A percentile compares a stretch with the other conserved stretches of the same genome.
These are phyloP conservation scores for Apamea anceps DNA, from an alignment of 2,888 invertebrate genomes.

Conservation along the genomic window DNA sequence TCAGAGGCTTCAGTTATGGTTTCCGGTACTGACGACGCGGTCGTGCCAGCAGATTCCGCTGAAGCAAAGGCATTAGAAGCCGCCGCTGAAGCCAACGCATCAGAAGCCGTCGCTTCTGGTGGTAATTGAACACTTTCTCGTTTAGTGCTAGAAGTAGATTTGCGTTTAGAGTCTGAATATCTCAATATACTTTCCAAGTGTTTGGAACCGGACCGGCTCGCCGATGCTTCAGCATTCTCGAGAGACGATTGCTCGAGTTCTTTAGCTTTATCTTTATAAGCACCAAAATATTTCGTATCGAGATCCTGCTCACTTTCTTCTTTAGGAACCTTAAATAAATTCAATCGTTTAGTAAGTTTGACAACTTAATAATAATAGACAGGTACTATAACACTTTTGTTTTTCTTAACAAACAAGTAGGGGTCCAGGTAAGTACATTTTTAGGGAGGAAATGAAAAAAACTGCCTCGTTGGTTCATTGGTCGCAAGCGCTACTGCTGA, in stretches of 20 bases:
- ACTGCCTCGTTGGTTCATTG: neutral
- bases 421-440: neutral
- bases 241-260: constrained; percentile 60
- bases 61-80: neutral
- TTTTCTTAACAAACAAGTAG: neutral
- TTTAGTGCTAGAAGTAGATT: constrained; percentile 22
- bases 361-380: neutral
- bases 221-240: constrained; percentile 38
- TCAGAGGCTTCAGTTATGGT: constrained; percentile 10
- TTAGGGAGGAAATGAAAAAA: neutral
- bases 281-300: constrained; percentile 85
- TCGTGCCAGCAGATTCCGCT: neutral
- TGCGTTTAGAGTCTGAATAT: constrained; percentile 35
- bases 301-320: constrained; percentile 86
- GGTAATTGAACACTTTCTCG: constrained; percentile 50
- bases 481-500: neutral
- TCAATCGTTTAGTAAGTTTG: neutral
- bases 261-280: constrained; percentile 76
- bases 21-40: neutral
- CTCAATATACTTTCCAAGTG: constrained; percentile 40
- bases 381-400: neutral
- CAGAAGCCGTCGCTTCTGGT: constrained; percentile 1
- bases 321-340: constrained; percentile 73
- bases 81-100: neutral
- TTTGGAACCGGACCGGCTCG: constrained; percentile 42